Evolutionary conservation across 2,888 invertebrate species (phyloP).

Genomic region (Chaitophorus viminalis): DNA sequence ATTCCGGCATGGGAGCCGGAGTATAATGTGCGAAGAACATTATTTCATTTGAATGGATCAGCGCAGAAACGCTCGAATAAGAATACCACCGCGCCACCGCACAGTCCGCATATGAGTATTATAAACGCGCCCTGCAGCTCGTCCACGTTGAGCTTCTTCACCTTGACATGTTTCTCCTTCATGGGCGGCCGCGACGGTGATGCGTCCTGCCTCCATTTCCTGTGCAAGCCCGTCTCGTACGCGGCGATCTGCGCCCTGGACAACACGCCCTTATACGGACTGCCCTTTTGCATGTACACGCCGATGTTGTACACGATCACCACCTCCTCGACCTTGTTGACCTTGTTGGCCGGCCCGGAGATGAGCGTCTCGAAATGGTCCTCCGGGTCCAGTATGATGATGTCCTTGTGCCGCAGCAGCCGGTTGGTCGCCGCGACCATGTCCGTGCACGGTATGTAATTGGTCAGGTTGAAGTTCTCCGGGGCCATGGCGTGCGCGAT

Average conservation of each 20-base stretch:
- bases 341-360: background rate
- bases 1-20: too few relatives aligned
- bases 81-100: background rate
- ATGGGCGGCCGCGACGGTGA: background rate
- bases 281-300: conserved; percentile 61
- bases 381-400: conserved; percentile 60
- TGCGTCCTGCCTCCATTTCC: conserved; percentile 54
- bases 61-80: background rate
- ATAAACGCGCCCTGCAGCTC: conserved; percentile 51
- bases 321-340: conserved; percentile 52
- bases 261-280: conserved; percentile 33
- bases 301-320: conserved; percentile 56
- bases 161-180: background rate
- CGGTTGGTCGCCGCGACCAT: conserved; percentile 3
- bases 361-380: conserved; percentile 62
- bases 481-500: conserved; percentile 47
- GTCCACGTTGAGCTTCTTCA: conserved; percentile 25
- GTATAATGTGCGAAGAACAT: too few relatives aligned
- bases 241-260: conserved; percentile 39
- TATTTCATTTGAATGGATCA: background rate
- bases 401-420: conserved; percentile 53
- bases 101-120: conserved; percentile 18
- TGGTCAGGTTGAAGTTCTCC: conserved; percentile 53
- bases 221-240: conserved; percentile 58
- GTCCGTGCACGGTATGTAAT: conserved; percentile 16